phyloP scores from a whole-genome alignment of 2,888 invertebrate genomes.

The Pachydiplax longipennis region DNA sequence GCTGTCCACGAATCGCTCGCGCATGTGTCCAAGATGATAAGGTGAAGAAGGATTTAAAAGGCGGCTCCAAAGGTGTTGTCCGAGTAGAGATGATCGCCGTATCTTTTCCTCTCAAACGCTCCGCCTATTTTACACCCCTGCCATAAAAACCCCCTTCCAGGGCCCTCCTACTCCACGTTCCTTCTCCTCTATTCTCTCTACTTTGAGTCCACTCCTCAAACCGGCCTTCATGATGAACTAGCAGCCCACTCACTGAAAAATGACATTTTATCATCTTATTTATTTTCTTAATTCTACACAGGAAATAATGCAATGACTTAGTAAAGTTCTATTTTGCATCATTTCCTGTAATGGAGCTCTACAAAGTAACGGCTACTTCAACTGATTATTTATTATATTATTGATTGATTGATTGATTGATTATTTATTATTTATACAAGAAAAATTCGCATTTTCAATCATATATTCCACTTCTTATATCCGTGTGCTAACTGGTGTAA shows the following conservation, averaged over 20 bases:
- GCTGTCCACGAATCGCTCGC: neutral
- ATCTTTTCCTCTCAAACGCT: neutral
- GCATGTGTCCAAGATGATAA: neutral
- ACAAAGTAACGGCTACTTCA: too few relatives aligned
- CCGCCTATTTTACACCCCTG: neutral
- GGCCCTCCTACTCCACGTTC: neutral
- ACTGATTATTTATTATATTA: too few relatives aligned
- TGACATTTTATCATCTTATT: too few relatives aligned
- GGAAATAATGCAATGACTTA: too few relatives aligned
- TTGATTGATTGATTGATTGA: too few relatives aligned
- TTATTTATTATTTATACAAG: too few relatives aligned
- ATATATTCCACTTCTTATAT: too few relatives aligned
- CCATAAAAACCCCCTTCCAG: neutral
- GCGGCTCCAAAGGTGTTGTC: neutral
- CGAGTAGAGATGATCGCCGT: neutral
- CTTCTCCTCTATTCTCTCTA: neutral
- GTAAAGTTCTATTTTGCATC: too few relatives aligned
- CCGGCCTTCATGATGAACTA: neutral
- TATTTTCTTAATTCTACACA: too few relatives aligned
- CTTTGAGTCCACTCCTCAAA: neutral
- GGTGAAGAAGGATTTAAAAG: neutral
- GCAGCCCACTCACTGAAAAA: neutral
- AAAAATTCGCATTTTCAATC: too few relatives aligned
- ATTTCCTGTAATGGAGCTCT: too few relatives aligned
- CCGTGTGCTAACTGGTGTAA: too few relatives aligned